Conservation (phyloP, 1,140 invertebrate genomes). For the Pseudomyrmex flavicornis region DNA sequence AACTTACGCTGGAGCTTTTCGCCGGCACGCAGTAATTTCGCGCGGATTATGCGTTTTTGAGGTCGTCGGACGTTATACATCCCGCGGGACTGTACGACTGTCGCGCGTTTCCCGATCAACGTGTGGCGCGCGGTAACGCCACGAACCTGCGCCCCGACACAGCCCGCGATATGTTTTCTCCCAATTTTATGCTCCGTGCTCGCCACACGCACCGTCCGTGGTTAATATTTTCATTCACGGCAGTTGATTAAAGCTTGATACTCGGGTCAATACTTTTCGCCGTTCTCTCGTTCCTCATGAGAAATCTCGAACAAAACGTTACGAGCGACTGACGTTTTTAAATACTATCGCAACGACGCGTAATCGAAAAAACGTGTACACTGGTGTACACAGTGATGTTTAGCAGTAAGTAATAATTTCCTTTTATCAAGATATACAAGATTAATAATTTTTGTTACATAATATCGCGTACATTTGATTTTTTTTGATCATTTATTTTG, state of each 20-base stretch:
- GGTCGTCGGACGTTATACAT: slow-evolving; percentile 12
- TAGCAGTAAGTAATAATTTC: no score
- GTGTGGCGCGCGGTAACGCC: background rate
- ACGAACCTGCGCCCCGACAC: no score
- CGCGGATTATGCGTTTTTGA: slow-evolving; percentile 68
- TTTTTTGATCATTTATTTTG: no score
- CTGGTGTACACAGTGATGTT: no score
- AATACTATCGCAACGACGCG: background rate
- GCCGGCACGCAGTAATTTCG: slow-evolving; percentile 53
- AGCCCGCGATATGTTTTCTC: background rate
- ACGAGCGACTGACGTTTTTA: background rate
- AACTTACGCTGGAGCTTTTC: slow-evolving; percentile 64
- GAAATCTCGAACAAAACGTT: background rate
- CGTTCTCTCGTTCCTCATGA: background rate
- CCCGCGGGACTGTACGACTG: slow-evolving; percentile 6
- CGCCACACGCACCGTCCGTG: background rate
- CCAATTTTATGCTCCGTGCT: slow-evolving; percentile 25
- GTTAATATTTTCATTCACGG: slow-evolving; percentile 30
- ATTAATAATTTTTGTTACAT: no score
- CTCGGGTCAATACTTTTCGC: slow-evolving; percentile 36
- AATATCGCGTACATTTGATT: no score
- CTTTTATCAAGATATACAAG: no score
- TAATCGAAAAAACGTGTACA: no score
- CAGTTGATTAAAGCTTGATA: slow-evolving; percentile 42
- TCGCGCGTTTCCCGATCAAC: background rate